phyloP scores from a whole-genome alignment of 2,797 vertebrate genomes.

The Merluccius polli region DNA sequence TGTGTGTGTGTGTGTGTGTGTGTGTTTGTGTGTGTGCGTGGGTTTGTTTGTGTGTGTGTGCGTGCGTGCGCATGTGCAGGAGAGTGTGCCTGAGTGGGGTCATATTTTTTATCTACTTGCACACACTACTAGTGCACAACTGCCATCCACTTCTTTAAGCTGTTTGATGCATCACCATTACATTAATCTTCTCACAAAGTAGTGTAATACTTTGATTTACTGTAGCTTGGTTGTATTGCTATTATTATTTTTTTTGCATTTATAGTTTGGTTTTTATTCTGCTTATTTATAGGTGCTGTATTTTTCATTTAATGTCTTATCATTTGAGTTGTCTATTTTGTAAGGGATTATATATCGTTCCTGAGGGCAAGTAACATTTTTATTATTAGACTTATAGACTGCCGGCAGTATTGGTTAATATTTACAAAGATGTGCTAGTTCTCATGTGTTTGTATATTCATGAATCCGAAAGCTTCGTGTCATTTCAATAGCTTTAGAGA shows the following conservation, averaged over 20 bases:
- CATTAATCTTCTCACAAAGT: slow-evolving; percentile 88
- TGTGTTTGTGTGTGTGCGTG: slow-evolving; percentile 52
- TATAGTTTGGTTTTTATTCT: slow-evolving; percentile 96
- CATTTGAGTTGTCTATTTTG: slow-evolving; percentile 82
- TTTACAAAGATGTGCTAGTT: slow-evolving; percentile 95
- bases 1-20: slow-evolving; percentile 43
- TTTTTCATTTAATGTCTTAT: slow-evolving; percentile 86
- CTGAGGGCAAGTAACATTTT: slow-evolving; percentile 93
- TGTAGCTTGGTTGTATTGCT: slow-evolving; percentile 93
- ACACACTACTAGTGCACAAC: slow-evolving; percentile 96
- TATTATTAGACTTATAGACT: slow-evolving; percentile 98
- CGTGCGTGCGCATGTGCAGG: slow-evolving; percentile 38
- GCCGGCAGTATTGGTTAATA: slow-evolving; percentile 99
- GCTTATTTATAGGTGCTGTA: slow-evolving; percentile 99
- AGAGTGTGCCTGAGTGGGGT: slow-evolving; percentile 69
- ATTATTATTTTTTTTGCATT: slow-evolving; percentile 76
- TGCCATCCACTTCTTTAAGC: slow-evolving; percentile 96
- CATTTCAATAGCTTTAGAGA: slow-evolving; percentile 88
- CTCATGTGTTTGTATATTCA: slow-evolving; percentile 95
- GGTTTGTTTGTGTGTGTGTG: slow-evolving; percentile 37
- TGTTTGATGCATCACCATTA: slow-evolving; percentile 90
- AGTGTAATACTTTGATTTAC: slow-evolving; percentile 85
- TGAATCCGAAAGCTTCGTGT: slow-evolving; percentile 88
- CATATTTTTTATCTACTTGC: slow-evolving; percentile 91
- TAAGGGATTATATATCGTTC: slow-evolving; percentile 89